Percentiles rank a stretch among this genome's conserved stretches.
These are phyloP conservation scores for Thamnaconus septentrionalis DNA, from an alignment of 2,113 vertebrate genomes.

Conservation along the genomic window DNA sequence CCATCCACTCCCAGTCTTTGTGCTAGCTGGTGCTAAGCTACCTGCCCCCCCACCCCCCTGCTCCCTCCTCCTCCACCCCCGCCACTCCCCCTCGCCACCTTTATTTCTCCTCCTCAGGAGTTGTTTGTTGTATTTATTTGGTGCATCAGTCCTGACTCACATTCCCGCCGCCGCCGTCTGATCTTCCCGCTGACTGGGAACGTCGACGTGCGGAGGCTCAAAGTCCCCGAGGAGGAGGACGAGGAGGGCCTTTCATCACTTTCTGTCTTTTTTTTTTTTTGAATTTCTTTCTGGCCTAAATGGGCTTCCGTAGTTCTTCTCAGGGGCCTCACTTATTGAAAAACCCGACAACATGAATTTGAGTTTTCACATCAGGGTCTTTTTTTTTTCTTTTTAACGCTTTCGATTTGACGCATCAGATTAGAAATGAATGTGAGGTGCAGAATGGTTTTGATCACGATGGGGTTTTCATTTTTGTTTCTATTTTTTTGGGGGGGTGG, in stretches of 20 bases:
- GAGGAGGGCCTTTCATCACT: too few relatives aligned
- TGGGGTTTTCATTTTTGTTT: neutral
- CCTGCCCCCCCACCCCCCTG: too few relatives aligned
- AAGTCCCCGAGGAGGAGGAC: too few relatives aligned
- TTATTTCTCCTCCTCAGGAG: too few relatives aligned
- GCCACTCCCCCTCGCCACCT: too few relatives aligned
- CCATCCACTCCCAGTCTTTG: slow-evolving; percentile 21
- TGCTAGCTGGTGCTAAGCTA: neutral
- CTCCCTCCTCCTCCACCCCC: too few relatives aligned
- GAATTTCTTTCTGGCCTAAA: neutral
- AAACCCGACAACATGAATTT: neutral
- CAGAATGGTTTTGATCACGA: neutral
- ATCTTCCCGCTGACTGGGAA: too few relatives aligned
- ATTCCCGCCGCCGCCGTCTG: too few relatives aligned
- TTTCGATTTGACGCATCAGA: neutral
- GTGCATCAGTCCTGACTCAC: too few relatives aligned
- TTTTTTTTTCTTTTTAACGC: neutral
- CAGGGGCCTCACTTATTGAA: slow-evolving; percentile 26
- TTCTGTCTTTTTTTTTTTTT: neutral
- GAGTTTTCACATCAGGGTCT: neutral
- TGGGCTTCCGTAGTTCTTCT: slow-evolving; percentile 14
- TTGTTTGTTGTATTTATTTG: too few relatives aligned
- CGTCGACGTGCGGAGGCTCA: too few relatives aligned
- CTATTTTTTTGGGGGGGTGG: neutral
- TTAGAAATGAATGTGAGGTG: neutral